phyloP scores from a whole-genome alignment of 2,113 vertebrate species.

The Gallinago media region DNA sequence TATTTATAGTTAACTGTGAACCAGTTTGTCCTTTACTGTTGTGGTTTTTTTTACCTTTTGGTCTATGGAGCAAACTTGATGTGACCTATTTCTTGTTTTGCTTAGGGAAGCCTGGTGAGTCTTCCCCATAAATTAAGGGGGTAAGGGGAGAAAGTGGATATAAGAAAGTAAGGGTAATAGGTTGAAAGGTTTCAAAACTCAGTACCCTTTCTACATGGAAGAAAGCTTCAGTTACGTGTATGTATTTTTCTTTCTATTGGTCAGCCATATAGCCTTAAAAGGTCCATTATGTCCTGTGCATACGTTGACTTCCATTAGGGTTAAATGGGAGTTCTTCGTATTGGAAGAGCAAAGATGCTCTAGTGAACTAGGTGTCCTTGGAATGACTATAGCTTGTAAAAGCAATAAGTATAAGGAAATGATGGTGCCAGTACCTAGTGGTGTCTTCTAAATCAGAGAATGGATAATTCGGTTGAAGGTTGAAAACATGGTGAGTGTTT shows the following conservation, averaged over 20 bases:
- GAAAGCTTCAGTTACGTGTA: slow-evolving; percentile 12
- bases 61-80: slow-evolving; percentile 59
- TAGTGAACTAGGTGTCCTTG: not conserved
- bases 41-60: slow-evolving; percentile 50
- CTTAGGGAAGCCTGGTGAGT: slow-evolving; percentile 51
- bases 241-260: slow-evolving; percentile 54
- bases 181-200: slow-evolving; percentile 22
- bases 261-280: slow-evolving; percentile 74
- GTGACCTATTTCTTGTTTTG: slow-evolving; percentile 39
- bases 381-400: slow-evolving; percentile 10
- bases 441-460: not conserved
- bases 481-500: not conserved
- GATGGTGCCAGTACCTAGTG: not conserved
- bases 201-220: slow-evolving; percentile 38
- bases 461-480: not conserved
- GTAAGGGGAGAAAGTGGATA: slow-evolving; percentile 16
- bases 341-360: not conserved
- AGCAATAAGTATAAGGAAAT: slow-evolving; percentile 51
- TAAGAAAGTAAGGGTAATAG: slow-evolving; percentile 34
- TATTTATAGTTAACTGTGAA: slow-evolving; percentile 86
- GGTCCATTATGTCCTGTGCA: slow-evolving; percentile 34
- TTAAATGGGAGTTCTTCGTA: not conserved
- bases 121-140: slow-evolving; percentile 1
- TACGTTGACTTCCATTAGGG: slow-evolving; percentile 12
- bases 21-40: slow-evolving; percentile 59